Base-by-base conservation (phyloP, 2,888 invertebrate species). In the Drosophila koepferae region DNA sequence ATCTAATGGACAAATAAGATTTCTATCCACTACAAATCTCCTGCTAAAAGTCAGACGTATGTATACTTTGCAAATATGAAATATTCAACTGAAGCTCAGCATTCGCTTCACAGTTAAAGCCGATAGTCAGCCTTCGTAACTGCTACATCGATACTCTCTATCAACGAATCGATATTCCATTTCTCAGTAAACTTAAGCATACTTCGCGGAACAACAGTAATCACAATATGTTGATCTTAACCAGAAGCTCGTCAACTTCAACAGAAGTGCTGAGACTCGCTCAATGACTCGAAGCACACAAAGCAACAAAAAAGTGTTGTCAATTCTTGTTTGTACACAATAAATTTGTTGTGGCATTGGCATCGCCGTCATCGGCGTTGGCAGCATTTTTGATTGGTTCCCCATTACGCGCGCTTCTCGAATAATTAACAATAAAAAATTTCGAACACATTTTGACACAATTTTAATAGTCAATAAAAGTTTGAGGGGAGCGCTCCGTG, bases 401-500 rank as follows among this genome's bases (percentile, higher is more conserved):
- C 72, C 71, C 79, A 79, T 77, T 67, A 65, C 55, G 53, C 56
- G 69, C 65, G 69, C 74, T 74, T 38, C 46, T 43, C 59, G n/a
- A 44, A 76, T 82, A 85, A 85, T 87, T 76, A 81, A 74, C 85
- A 80, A 84, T 84, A 81, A 78, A 88, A 81, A 74, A 88, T 86
- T 86, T 80, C 82, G 80, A 81, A 80, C 86, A 82, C 86, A 89
- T 81, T 88, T 85, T 90, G 90, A 89, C 90, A 91, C 84, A 89
- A 88, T 91, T 91, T 89, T 91, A 85, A 90, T 90, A 86, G 89
- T 87, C 87, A 86, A 91, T 90, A 91, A 91, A 84, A 67, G 62
- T 41, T 71, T 23, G 74, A 61, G 79, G 56, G 58, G 69, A 63
- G 64, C 54, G 58, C 60, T 63, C 56, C 63, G 58, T 61, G 63